Conservation (phyloP, 2,888 invertebrate species). For the Lissocephala sabroskyi region DNA sequence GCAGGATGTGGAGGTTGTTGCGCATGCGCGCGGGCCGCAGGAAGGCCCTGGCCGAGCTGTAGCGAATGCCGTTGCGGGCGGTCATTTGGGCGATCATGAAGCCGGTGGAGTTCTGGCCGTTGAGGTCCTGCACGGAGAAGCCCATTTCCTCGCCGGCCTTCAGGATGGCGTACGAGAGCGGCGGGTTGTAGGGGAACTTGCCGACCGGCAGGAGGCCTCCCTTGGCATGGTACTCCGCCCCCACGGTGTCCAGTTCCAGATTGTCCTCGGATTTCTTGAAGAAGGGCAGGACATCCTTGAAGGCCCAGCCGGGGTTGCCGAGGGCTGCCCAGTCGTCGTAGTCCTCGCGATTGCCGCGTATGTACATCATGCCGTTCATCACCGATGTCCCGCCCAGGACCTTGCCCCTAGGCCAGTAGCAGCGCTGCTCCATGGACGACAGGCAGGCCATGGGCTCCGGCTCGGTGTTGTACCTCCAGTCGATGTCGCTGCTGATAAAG, state of each 20-base stretch:
- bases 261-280: constrained; percentile 90
- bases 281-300: constrained; percentile 90
- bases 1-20: constrained; percentile 85
- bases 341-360: constrained; percentile 89
- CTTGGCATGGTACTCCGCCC: constrained; percentile 82
- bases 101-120: constrained; percentile 85
- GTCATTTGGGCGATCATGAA: constrained; percentile 93
- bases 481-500: constrained; percentile 88
- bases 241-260: constrained; percentile 80
- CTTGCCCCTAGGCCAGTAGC: constrained; percentile 91
- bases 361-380: constrained; percentile 97
- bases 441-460: constrained; percentile 86
- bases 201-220: constrained; percentile 86
- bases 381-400: constrained; percentile 93
- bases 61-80: constrained; percentile 86
- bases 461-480: constrained; percentile 90
- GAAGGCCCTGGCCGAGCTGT: constrained; percentile 87
- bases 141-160: constrained; percentile 86
- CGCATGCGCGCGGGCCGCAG: constrained; percentile 84
- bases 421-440: constrained; percentile 77
- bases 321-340: constrained; percentile 90
- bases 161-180: constrained; percentile 82
- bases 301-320: constrained; percentile 92
- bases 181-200: constrained; percentile 90
- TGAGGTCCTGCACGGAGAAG: constrained; percentile 83